Evolutionary conservation across 2,888 invertebrate genomes (phyloP).

Genomic region (Leptopterna dolabrata): DNA sequence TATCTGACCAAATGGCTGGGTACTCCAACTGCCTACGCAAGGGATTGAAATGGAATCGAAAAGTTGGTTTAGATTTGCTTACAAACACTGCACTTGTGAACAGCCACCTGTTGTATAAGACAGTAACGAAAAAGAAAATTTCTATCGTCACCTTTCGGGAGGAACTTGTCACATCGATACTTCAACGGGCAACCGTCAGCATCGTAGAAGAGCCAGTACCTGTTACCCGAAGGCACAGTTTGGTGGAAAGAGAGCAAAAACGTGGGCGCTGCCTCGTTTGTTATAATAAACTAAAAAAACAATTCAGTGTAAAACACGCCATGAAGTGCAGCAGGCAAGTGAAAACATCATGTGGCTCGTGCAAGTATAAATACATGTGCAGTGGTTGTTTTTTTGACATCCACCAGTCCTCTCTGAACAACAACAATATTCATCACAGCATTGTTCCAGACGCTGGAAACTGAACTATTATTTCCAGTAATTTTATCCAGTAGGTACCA

Average conservation of each 20-base stretch:
- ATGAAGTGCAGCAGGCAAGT: not conserved
- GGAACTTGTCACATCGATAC: not conserved
- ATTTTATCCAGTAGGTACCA: not conserved
- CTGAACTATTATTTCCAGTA: not conserved
- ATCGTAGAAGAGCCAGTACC: not conserved
- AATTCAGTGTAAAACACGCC: not conserved
- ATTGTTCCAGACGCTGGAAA: too few species aligned
- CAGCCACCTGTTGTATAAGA: not conserved
- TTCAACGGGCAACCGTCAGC: too few species aligned
- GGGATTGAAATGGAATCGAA: constrained; percentile 32
- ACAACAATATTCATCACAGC: too few species aligned
- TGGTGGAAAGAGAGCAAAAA: not conserved
- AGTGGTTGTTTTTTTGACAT: constrained; percentile 12
- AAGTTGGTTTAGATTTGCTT: not conserved
- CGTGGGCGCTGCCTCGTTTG: not conserved
- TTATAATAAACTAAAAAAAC: not conserved
- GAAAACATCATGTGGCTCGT: not conserved
- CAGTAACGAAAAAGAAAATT: not conserved
- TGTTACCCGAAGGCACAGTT: not conserved
- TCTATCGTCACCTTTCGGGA: not conserved
- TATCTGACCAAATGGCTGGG: constrained; percentile 28
- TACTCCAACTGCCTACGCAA: not conserved
- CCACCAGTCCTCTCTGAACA: not conserved
- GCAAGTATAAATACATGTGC: not conserved
- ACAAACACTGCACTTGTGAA: constrained; percentile 32